Percentiles rank a stretch among this genome's conserved stretches.
These are phyloP conservation scores for Phyllostomus discolor DNA, from an alignment of 2,113 vertebrate species.

Conservation along the genomic window DNA sequence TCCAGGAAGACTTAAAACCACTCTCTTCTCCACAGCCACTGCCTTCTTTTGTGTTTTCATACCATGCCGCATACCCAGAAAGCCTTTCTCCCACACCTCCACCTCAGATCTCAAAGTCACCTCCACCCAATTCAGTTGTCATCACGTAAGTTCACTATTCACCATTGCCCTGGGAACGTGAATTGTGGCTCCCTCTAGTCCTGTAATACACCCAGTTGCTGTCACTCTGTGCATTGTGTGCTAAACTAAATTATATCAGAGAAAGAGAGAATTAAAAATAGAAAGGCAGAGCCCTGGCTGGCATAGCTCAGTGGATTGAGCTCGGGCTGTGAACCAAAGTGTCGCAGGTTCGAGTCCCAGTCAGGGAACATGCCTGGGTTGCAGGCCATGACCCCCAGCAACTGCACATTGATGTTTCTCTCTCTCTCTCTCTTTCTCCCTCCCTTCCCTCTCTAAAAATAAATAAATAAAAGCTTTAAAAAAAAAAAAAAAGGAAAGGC, in stretches of 20 bases:
- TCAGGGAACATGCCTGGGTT: no score
- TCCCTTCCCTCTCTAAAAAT: no score
- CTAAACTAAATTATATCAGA: background rate
- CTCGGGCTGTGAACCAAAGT: no score
- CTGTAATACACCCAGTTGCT: background rate
- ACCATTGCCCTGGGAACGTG: background rate
- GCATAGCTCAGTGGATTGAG: no score
- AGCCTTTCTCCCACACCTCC: background rate
- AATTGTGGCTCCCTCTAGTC: background rate
- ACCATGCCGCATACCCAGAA: background rate
- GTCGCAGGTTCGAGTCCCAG: no score
- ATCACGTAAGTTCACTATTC: background rate
- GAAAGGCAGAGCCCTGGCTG: no score
- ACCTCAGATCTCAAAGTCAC: background rate
- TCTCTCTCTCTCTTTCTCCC: no score
- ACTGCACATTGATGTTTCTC: no score
- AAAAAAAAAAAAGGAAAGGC: no score
- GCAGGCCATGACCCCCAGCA: no score
- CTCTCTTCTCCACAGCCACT: background rate
- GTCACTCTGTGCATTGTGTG: background rate
- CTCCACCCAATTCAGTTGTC: background rate
- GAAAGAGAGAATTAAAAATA: accelerated
- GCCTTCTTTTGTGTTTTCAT: background rate
- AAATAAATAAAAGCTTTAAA: no score
- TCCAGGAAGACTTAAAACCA: background rate